Conservation (phyloP, 2,888 invertebrate species). For the Heteromurus nitidus region DNA sequence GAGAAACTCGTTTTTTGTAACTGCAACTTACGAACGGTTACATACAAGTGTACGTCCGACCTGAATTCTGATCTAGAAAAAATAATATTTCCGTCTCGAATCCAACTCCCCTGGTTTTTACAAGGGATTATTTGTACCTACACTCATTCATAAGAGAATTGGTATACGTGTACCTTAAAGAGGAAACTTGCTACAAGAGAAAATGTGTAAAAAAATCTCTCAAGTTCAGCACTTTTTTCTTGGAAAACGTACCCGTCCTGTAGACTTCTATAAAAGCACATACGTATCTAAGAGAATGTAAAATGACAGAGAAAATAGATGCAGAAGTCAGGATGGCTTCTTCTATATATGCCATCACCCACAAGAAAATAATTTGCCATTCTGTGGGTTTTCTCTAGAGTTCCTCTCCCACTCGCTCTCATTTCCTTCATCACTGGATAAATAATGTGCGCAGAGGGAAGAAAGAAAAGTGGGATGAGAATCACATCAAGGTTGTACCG, state of each 20-base stretch:
- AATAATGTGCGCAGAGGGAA: constrained; percentile 2
- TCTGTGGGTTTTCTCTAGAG: background rate
- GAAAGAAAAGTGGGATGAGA: background rate
- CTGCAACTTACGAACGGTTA: background rate
- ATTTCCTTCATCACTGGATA: constrained; percentile 1
- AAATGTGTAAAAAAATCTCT: constrained; percentile 10
- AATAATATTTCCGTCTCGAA: no score
- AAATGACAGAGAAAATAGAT: no score
- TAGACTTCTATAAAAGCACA: no score
- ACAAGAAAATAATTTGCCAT: background rate
- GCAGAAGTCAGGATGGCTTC: background rate
- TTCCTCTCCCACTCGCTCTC: no score
- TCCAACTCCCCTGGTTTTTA: constrained; percentile 8
- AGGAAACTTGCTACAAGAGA: background rate
- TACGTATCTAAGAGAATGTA: no score
- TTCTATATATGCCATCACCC: background rate
- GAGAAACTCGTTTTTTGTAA: background rate
- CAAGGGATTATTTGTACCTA: constrained; percentile 15
- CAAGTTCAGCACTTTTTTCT: constrained; percentile 20
- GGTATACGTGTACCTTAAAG: no score
- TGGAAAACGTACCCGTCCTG: no score
- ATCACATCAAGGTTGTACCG: no score
- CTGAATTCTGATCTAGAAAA: no score
- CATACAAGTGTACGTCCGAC: background rate
- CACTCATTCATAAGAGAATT: no score